Conservation (phyloP, 1,140 invertebrate species). For the Drosophila santomea region DNA sequence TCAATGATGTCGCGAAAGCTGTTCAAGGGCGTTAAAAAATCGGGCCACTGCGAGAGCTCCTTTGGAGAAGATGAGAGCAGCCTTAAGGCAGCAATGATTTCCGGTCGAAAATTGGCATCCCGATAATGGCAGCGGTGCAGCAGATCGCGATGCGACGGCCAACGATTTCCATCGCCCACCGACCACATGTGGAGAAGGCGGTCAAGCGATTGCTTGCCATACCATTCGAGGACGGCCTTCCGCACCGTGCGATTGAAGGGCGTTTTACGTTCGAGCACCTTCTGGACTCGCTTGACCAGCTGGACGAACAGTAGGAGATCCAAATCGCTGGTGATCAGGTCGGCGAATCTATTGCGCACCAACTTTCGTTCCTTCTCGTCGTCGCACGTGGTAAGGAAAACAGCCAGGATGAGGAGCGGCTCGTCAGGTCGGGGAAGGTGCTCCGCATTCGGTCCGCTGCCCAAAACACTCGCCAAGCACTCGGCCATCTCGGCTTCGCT, state of each 20-base stretch:
- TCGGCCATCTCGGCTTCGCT: slow-evolving; percentile 28
- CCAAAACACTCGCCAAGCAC: slow-evolving; percentile 27
- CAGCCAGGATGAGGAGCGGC: slow-evolving; percentile 65
- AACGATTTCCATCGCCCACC: slow-evolving; percentile 13
- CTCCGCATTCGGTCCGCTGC: slow-evolving; percentile 21
- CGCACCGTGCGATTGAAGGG: slow-evolving; percentile 63
- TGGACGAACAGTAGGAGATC: slow-evolving; percentile 69
- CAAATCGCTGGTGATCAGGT: slow-evolving; percentile 45
- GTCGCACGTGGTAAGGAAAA: slow-evolving; percentile 45
- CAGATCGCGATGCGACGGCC: slow-evolving; percentile 50
- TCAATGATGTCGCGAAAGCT: slow-evolving; percentile 28
- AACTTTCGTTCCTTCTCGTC: slow-evolving; percentile 49
- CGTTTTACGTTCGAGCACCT: slow-evolving; percentile 31
- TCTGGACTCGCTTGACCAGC: slow-evolving; percentile 57
- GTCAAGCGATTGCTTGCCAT: slow-evolving; percentile 51
- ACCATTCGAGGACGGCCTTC: slow-evolving; percentile 72
- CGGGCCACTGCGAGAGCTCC: slow-evolving; percentile 48
- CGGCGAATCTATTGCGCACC: slow-evolving; percentile 45
- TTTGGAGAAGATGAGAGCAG: slow-evolving; percentile 25
- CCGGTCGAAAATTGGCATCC: slow-evolving; percentile 20
- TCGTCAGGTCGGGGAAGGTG: slow-evolving; percentile 64
- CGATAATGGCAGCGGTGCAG: slow-evolving; percentile 59
- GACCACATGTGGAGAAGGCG: slow-evolving; percentile 62
- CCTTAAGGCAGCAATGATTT: slow-evolving; percentile 43
- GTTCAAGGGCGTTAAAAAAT: slow-evolving; percentile 29